Percentiles rank a stretch among this genome's conserved stretches.
Evolutionary conservation across 2,888 invertebrate species (phyloP).

Genomic region (Athripsodes cinereus): DNA sequence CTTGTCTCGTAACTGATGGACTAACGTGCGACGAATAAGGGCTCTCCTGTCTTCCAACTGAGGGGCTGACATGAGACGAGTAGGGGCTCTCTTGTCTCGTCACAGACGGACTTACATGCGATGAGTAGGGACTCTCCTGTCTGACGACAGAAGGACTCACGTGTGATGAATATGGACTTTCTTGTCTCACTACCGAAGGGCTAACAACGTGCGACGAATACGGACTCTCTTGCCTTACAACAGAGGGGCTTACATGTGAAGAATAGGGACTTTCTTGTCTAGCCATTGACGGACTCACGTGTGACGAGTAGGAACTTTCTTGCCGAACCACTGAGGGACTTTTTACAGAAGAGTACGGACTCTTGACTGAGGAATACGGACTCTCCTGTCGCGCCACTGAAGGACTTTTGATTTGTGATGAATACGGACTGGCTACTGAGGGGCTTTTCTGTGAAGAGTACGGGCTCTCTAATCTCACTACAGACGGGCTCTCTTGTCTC

Average conservation of each 20-base stretch:
- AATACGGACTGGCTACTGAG: constrained; percentile 16
- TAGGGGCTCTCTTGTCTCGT: constrained; percentile 31
- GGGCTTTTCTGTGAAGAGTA: constrained; percentile 34
- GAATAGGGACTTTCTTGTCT: constrained; percentile 36
- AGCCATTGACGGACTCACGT: constrained; percentile 8
- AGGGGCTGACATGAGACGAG: constrained; percentile 30
- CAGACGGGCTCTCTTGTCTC: constrained; percentile 20
- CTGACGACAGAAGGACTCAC: constrained; percentile 37
- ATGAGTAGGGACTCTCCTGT: constrained; percentile 17
- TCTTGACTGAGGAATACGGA: constrained; percentile 20
- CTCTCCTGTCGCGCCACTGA: constrained; percentile 15
- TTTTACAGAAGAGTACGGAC: constrained; percentile 40
- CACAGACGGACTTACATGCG: constrained; percentile 14
- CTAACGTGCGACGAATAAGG: constrained; percentile 8
- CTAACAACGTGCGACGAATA: constrained; percentile 38
- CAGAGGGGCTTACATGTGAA: constrained; percentile 29
- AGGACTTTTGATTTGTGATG: constrained; percentile 14
- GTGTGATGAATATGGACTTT: constrained; percentile 40
- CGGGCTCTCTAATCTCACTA: constrained; percentile 27
- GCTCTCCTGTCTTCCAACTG: constrained; percentile 11
- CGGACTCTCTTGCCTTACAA: constrained; percentile 29
- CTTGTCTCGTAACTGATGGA: constrained; percentile 16
- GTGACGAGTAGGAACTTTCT: constrained; percentile 18
- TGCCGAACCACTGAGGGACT: constrained; percentile 8
- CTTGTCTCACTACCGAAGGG: constrained; percentile 10